These are phyloP conservation scores for Connochaetes taurinus DNA, from an alignment of 2,113 vertebrate genomes.

Conservation along the genomic window DNA sequence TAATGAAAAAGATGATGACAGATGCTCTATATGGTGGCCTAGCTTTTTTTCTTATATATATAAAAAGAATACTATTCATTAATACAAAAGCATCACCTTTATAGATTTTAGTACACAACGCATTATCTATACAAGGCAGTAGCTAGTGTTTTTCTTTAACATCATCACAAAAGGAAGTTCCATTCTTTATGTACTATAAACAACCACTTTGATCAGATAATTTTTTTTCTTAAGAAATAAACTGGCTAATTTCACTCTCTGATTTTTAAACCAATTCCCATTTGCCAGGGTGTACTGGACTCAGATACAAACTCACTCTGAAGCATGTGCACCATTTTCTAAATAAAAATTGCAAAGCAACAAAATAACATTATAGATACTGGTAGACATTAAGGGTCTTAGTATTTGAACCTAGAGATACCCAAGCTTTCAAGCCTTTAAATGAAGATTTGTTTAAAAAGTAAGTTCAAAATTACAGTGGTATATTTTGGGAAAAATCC, in stretches of 20 bases:
- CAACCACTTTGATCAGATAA: background rate
- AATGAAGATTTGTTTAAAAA: conserved; percentile 5
- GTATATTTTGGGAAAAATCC: background rate
- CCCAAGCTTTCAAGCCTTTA: conserved; percentile 2
- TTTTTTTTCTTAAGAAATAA: conserved; percentile 44
- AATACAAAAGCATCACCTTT: background rate
- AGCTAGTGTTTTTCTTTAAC: background rate
- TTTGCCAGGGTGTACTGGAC: background rate
- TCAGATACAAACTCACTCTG: background rate
- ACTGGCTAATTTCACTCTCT: conserved; percentile 10
- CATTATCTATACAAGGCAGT: background rate
- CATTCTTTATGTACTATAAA: background rate
- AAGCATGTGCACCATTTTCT: background rate
- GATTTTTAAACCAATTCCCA: conserved; percentile 28
- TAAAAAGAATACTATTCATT: background rate
- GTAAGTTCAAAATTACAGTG: conserved; percentile 8
- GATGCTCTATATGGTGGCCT: background rate
- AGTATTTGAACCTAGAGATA: background rate
- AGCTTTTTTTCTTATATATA: background rate
- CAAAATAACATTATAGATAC: background rate
- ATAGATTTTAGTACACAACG: background rate
- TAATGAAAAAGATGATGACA: background rate
- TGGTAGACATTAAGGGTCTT: background rate
- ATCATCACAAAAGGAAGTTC: background rate
- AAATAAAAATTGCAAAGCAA: conserved; percentile 30